Base-by-base conservation (phyloP, 2,113 vertebrate genomes). In the Tetraodon nigroviridis region DNA sequence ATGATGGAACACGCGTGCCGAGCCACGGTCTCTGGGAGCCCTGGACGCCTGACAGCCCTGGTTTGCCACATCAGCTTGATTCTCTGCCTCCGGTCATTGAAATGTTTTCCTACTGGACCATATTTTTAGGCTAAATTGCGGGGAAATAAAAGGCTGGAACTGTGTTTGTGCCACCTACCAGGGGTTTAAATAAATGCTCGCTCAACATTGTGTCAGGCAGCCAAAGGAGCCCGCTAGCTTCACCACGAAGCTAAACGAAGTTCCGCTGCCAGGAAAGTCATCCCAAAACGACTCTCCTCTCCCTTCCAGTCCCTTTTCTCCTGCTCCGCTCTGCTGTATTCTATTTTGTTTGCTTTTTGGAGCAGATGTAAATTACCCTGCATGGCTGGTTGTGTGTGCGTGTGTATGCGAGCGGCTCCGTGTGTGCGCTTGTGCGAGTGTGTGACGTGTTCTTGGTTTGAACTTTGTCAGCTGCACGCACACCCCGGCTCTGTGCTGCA, bases 311-410 rank as follows among this genome's bases (percentile, higher is more conserved):
- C 50, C 51, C 42, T n/a, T 54, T 41, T 24, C 18, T 62, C 50
- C 40, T 61, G 22, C 51, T 61, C 44, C 56, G 19, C 49, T 75
- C 50, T 41, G 45, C 67, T 71, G 53, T 51, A 61, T 75, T 81
- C 59, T 79, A 46, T 79, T 80, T 75, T 80, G 60, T 82, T 83
- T 86, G 82, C 75, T 83, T 85, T 86, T 80, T 87, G 79, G 77
- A 87, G 86, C 84, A 83, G 68, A 81, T 52, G 67, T 76, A 75
- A 83, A 83, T 86, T 75, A 75, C 66, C 76, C 75, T 84, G 73
- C 84, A 80, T 84, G 76, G 64, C 75, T 84, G 68, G 68, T 75
- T 80, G 75, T 84, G 74, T 72, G 71, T 57, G 60, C 12, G 32
- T 64, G 59, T 27, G 64, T 61, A 50, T 45, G 54, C 40, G 71